Conservation (phyloP, 2,113 vertebrate species). For the Grallaria varia region DNA sequence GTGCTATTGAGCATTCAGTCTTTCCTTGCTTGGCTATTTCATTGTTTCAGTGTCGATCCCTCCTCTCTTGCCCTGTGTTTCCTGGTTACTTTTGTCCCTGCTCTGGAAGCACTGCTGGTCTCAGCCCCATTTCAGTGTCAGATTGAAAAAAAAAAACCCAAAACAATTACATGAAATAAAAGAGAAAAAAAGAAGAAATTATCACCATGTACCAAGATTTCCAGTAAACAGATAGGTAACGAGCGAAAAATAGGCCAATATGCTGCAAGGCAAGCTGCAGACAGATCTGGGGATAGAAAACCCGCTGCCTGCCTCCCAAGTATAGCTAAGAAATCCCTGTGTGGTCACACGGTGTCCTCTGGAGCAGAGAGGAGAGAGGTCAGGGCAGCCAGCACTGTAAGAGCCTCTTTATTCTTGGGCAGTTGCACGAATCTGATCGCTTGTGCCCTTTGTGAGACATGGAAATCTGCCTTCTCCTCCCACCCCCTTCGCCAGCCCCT, state of each 20-base stretch:
- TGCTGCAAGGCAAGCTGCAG: conserved; percentile 9
- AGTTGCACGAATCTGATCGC: conserved; percentile 64
- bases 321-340: conserved; percentile 63
- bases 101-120: conserved; percentile 58
- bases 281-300: conserved; percentile 21
- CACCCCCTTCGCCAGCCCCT: background rate
- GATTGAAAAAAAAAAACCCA: background rate
- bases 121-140: conserved; percentile 51
- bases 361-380: conserved; percentile 60
- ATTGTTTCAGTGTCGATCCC: conserved; percentile 66
- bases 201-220: background rate
- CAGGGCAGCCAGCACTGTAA: conserved; percentile 64
- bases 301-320: background rate
- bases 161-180: conserved; percentile 37
- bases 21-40: conserved; percentile 68
- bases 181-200: conserved; percentile 26
- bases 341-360: conserved; percentile 67
- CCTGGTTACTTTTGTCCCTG: conserved; percentile 70
- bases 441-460: conserved; percentile 65
- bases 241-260: conserved; percentile 8
- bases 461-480: conserved; percentile 57
- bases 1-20: conserved; percentile 70
- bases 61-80: conserved; percentile 68
- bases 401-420: conserved; percentile 65
- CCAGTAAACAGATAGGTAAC: conserved; percentile 47